Conservation (phyloP, 2,888 invertebrate genomes). For the Neoascia interrupta region DNA sequence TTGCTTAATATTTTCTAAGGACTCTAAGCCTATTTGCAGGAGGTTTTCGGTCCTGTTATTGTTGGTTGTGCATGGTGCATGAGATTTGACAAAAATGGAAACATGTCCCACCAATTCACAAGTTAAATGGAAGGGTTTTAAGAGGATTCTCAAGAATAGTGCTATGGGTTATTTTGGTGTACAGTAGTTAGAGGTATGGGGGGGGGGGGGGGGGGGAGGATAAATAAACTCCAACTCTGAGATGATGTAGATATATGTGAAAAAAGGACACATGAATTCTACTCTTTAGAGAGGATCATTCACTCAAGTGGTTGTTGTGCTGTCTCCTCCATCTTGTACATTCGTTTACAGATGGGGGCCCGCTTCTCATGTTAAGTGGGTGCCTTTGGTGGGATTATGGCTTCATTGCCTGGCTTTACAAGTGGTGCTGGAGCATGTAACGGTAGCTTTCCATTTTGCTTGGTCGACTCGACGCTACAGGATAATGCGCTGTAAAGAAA, state of each 20-base stretch:
- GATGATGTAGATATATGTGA: constrained; percentile 11
- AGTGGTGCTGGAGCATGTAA: constrained; percentile 7
- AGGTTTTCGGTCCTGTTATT: background rate
- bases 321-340: background rate
- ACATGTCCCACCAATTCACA: constrained; percentile 59
- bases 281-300: constrained; percentile 55
- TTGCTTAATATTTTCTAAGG: constrained; percentile 50
- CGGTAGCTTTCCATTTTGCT: constrained; percentile 34
- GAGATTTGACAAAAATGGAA: constrained; percentile 18
- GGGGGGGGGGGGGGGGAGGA: background rate
- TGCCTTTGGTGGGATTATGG: constrained; percentile 33
- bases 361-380: constrained; percentile 9
- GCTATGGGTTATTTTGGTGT: constrained; percentile 24
- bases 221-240: background rate
- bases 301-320: constrained; percentile 64
- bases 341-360: background rate
- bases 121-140: constrained; percentile 56
- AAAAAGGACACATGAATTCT: constrained; percentile 52
- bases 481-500: constrained; percentile 15
- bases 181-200: no score
- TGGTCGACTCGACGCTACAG: constrained; percentile 3
- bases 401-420: constrained; percentile 43
- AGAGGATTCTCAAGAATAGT: constrained; percentile 38
- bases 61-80: constrained; percentile 20
- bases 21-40: constrained; percentile 39